Percentiles rank a stretch among this genome's conserved stretches.
Evolutionary conservation across 2,113 vertebrate genomes (phyloP).

Genomic region (Antidorcas marsupialis): DNA sequence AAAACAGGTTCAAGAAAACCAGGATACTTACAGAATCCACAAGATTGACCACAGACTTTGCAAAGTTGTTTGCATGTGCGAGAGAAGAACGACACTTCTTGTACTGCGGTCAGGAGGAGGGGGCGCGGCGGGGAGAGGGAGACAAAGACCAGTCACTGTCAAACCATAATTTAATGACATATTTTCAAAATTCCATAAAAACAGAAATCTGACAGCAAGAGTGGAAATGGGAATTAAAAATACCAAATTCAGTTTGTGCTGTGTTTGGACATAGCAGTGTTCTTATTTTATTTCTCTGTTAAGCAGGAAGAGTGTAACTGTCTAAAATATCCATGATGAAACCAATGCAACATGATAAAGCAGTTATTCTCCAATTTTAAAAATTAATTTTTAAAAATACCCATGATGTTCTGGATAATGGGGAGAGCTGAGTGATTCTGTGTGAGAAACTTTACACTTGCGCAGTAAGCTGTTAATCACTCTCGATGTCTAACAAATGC

Average conservation of each 20-base stretch:
- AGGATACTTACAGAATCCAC: slow-evolving; percentile 94
- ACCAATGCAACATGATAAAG: neutral
- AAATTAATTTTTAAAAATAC: neutral
- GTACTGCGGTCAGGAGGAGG: slow-evolving; percentile 79
- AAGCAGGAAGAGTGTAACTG: neutral
- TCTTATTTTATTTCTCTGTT: neutral
- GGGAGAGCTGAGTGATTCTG: neutral
- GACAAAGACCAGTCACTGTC: neutral
- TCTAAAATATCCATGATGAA: neutral
- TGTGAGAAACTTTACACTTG: neutral
- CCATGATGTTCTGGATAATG: neutral
- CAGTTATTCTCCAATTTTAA: neutral
- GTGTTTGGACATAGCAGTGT: neutral
- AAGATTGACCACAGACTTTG: slow-evolving; percentile 97
- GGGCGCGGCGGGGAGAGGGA: neutral
- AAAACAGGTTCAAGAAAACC: slow-evolving; percentile 15
- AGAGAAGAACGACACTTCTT: slow-evolving; percentile 87
- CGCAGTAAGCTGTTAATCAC: neutral
- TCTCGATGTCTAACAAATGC: neutral
- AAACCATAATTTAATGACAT: neutral
- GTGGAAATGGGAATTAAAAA: neutral
- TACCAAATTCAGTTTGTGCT: neutral
- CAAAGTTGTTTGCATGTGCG: slow-evolving; percentile 90
- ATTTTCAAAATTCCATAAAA: slow-evolving; percentile 15
- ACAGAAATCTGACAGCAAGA: neutral